Percentiles rank a stretch among this genome's conserved stretches.
Conservation (phyloP, 2,888 invertebrate species). For the Abrostola triplasia region DNA sequence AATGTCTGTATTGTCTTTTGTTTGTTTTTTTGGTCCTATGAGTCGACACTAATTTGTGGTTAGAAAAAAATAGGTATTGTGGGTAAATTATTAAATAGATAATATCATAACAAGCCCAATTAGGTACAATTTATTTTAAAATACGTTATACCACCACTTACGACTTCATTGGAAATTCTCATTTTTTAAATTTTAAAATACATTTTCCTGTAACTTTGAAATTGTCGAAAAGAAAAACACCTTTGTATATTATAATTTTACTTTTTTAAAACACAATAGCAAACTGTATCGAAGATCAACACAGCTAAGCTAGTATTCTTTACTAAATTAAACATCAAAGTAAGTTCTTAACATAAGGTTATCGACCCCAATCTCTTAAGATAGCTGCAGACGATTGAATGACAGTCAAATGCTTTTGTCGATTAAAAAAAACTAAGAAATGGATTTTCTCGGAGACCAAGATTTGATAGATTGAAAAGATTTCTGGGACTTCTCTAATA, state of each 20-base stretch:
- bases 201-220: no score
- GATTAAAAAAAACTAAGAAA: not conserved
- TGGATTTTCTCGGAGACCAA: not conserved
- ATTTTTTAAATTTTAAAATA: no score
- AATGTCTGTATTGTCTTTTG: not conserved
- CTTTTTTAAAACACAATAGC: not conserved
- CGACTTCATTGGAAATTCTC: no score
- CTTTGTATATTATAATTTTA: no score
- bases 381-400: slow-evolving; percentile 15
- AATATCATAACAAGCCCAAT: no score
- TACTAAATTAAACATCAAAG: slow-evolving; percentile 2
- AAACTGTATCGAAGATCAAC: not conserved
- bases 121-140: no score
- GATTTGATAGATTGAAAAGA: no score
- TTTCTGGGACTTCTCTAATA: no score
- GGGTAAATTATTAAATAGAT: no score
- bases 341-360: slow-evolving; percentile 1
- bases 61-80: not conserved
- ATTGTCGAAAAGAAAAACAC: no score
- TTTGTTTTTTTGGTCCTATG: not conserved
- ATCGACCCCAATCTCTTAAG: slow-evolving; percentile 24
- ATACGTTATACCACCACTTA: no score
- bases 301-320: not conserved
- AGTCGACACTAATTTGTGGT: not conserved
- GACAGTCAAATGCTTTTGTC: slow-evolving; percentile 4